Evolutionary conservation across 2,888 invertebrate genomes (phyloP).

Genomic region (Aspidiotus destructor): DNA sequence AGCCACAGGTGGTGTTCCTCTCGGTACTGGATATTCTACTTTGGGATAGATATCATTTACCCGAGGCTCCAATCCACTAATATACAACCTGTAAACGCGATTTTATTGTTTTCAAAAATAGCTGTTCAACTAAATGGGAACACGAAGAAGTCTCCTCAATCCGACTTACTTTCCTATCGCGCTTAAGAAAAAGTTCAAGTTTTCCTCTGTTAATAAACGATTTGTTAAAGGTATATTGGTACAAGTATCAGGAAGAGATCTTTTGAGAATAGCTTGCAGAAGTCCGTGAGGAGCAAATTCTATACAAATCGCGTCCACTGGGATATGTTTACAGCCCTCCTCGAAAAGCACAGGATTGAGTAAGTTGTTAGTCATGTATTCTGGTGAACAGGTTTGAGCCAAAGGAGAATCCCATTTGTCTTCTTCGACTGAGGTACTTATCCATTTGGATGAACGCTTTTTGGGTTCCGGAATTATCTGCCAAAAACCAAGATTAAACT

Average conservation of each 20-base stretch:
- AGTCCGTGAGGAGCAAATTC: conserved; percentile 87
- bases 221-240: conserved; percentile 33
- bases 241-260: conserved; percentile 49
- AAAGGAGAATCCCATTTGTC: conserved; percentile 50
- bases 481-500: background rate
- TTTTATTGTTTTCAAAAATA: background rate
- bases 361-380: conserved; percentile 59
- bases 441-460: conserved; percentile 52
- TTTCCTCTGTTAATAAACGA: conserved; percentile 41
- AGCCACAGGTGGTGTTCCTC: conserved; percentile 73
- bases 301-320: conserved; percentile 68
- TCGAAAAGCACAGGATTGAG: conserved; percentile 65
- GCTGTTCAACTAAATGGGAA: no score
- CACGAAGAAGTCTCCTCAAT: no score
- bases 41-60: conserved; percentile 65
- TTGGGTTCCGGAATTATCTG: conserved; percentile 47
- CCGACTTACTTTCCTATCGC: conserved; percentile 44
- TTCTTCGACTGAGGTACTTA: conserved; percentile 56
- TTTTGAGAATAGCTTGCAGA: conserved; percentile 73
- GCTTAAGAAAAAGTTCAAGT: conserved; percentile 42
- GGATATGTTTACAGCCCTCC: conserved; percentile 69
- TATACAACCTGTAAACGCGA: conserved; percentile 51
- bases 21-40: conserved; percentile 69
- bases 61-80: conserved; percentile 62
- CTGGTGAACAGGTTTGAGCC: conserved; percentile 51